Conservation (phyloP, 2,113 vertebrate species). For the Hystrix cristata region DNA sequence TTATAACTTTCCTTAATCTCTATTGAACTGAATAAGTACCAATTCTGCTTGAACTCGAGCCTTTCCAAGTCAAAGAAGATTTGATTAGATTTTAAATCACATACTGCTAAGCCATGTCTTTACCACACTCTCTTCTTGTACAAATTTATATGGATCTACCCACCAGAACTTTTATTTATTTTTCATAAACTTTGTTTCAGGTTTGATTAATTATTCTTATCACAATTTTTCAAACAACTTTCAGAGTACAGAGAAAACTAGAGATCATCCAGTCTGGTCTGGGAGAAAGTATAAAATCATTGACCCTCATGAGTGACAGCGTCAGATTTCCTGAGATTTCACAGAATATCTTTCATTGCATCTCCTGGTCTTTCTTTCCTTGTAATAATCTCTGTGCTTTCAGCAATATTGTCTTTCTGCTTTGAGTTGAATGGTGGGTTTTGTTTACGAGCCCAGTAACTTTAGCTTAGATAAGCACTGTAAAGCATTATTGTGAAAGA, state of each 20-base stretch:
- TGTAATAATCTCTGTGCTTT: not conserved
- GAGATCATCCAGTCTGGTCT: not conserved
- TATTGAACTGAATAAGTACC: not conserved
- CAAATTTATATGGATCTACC: not conserved
- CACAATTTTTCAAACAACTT: not conserved
- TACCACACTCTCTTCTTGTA: not conserved
- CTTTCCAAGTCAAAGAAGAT: conserved; percentile 1
- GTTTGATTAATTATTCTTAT: not conserved
- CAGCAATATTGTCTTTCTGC: not conserved
- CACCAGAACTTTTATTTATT: not conserved
- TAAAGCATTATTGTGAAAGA: conserved; percentile 49
- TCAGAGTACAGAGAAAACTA: not conserved
- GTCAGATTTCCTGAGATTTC: not conserved
- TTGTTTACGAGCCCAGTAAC: not conserved
- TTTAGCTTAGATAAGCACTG: not conserved
- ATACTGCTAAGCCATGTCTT: not conserved
- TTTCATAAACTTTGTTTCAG: not conserved
- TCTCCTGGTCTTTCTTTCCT: not conserved
- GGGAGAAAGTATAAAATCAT: not conserved
- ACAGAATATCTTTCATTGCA: not conserved
- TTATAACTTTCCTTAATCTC: not conserved
- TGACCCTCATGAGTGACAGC: not conserved
- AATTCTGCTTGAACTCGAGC: not conserved
- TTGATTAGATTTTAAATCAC: not conserved
- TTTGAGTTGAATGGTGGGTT: conserved; percentile 27